Evolutionary conservation across 2,113 vertebrate genomes (phyloP), one percentile per base, ranked within the genome.

Genomic region (Syrrhaptes paradoxus): DNA sequence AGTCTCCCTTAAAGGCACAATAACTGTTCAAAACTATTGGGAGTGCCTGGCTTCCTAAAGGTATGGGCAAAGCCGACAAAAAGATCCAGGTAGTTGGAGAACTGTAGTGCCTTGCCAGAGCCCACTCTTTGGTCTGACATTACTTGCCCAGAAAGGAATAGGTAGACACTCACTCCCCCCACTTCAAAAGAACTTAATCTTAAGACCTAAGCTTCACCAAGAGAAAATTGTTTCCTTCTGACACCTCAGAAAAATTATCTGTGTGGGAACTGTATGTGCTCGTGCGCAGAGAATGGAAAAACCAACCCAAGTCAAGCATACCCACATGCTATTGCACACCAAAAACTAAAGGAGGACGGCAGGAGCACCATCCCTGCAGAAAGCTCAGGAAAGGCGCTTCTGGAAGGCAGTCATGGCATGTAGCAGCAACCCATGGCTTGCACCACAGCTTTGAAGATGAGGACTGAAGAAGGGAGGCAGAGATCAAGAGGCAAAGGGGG

Each of bases 261-360:
- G 32, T 62, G 51, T 67, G 54, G 76, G 74, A 93, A 75, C 48
- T 48, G 20, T 36, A 72, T 38, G 46, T 43, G 48, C 70, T 54
- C 4, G 0, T 48, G 49, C 2, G 1, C 5, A 2, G 28, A 79
- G 48, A 83, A 49, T 2, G 59, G 46, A 83, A 92, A 92, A 46
- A 86, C 54, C 22, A 41, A 55, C 5, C n/a, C 1, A 0, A 52
- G 67, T 55, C 62, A 84, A 87, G 68, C 15, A 57, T 32, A n/a
- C n/a, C 43, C 65, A 88, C 51, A 8, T 1, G 1, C 31, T 17
- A 46, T 7, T 0, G 0, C 36, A 88, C 91, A 65, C 7, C 11
- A 43, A 38, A 62, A 76, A 45, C 26, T 15, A 68, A 49, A 46
- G 55, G 36, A 52, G 65, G 46, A 61, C 14, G 25, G 72, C 82